phyloP scores from a whole-genome alignment of 2,113 vertebrate genomes.

The Glareola pratincola region DNA sequence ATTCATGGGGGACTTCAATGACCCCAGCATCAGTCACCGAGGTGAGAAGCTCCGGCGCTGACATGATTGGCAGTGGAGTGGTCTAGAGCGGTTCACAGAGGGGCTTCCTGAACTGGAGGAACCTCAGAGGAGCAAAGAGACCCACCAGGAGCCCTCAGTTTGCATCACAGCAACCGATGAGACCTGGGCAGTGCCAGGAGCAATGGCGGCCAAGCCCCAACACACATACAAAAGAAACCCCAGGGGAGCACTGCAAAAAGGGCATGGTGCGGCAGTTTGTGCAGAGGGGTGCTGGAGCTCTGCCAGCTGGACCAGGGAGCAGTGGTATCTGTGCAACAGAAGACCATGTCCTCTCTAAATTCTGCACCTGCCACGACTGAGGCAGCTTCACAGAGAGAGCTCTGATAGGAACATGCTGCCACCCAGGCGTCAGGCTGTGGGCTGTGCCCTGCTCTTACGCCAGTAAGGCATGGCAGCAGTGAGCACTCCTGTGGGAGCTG shows the following conservation, averaged over 20 bases:
- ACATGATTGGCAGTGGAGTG: accelerated
- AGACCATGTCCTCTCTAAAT: too few species aligned
- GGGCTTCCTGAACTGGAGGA: accelerated
- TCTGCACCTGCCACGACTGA: accelerated
- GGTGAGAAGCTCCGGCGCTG: accelerated
- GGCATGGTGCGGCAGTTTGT: too few species aligned
- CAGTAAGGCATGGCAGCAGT: too few species aligned
- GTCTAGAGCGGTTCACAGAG: too few species aligned
- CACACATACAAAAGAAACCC: background rate
- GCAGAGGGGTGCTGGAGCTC: background rate
- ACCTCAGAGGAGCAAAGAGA: background rate
- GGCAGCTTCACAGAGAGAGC: background rate
- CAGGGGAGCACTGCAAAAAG: background rate
- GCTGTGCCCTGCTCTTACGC: too few species aligned
- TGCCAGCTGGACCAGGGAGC: background rate
- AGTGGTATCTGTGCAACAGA: background rate
- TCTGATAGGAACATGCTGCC: background rate
- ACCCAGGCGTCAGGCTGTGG: too few species aligned
- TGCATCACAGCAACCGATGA: too few species aligned
- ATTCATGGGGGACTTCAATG: background rate
- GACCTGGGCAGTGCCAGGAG: background rate
- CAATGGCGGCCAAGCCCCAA: accelerated
- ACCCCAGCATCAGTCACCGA: accelerated
- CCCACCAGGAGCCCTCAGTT: background rate
- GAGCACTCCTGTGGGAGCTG: too few species aligned